Conservation (phyloP, 2,113 vertebrate species). For the Neolamprologus tretocephalus region DNA sequence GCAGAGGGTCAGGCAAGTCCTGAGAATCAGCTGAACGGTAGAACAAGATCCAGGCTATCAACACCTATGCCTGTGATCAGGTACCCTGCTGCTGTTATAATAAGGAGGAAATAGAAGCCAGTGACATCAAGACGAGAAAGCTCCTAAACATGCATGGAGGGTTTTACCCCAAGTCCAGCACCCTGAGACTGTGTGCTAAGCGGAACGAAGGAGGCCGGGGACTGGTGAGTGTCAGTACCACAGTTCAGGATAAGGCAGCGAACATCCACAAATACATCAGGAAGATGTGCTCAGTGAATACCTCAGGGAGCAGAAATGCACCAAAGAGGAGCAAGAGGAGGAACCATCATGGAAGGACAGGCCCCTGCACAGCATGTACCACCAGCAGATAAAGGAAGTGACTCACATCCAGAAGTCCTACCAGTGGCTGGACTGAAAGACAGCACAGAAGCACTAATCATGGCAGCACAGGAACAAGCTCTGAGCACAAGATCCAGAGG, state of each 20-base stretch:
- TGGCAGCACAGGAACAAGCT: background rate
- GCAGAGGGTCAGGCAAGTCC: background rate
- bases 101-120: background rate
- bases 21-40: background rate
- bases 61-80: background rate
- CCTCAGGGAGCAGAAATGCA: rapidly evolving
- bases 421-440: background rate
- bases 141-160: background rate
- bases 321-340: background rate
- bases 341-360: background rate
- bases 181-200: background rate
- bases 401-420: background rate
- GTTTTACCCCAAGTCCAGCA: background rate
- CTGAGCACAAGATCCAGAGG: background rate
- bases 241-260: background rate
- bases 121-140: background rate
- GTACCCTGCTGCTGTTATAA: background rate
- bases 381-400: background rate
- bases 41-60: background rate
- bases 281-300: background rate
- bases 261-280: background rate
- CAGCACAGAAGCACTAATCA: rapidly evolving
- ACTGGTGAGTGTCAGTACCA: background rate
- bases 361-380: rapidly evolving
- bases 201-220: rapidly evolving